Evolutionary conservation across 2,888 invertebrate genomes (phyloP), one percentile per base, ranked within the genome.

Genomic region (Julus scandinavius): DNA sequence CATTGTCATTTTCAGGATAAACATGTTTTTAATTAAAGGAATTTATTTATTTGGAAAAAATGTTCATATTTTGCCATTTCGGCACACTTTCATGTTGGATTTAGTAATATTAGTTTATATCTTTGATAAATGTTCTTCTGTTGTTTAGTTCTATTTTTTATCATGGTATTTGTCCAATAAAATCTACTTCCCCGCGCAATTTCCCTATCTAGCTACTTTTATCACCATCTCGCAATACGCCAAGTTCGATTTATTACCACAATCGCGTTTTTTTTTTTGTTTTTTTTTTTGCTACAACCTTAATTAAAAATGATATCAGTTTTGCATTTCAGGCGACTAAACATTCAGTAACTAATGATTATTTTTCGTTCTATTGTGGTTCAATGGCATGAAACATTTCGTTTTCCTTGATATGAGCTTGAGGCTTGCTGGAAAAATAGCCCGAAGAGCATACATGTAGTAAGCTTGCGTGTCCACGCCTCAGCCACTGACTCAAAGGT

Each of bases 361-460:
- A 80, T 13, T 80, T 38, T 38, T 29, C 38, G 4, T 38, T 80
- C 29, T 80, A 15, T 38, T 80, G 80, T 80, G 80, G 80, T 80
- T 80, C 80, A 80, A 80, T 38, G 38, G 38, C 80, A 29, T 38
- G 29, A 38, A 29, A 80, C 38, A 80, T 80, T 80, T 80, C 11
- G 38, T 80, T 80, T 80, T 80, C 80, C 80, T 38, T 80, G 38
- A 80, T 80, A 80, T 80, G 29, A 80, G 80, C 80, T 80, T 38
- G 2, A 80, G 38, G 80, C 80, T 4, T 29, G 38, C 29, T 80
- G 38, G 38, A 38, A 4, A 40, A 63, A 17, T 54, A 29, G 80
- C 29, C 80, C 38, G 15, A 80, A 38, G 80, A 29, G 29, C 29
- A 29, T 80, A 80, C 1, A 54, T 1, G 17, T 17, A 15, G 15